phyloP scores from a whole-genome alignment of 2,113 vertebrate species.

The Mesocricetus auratus region DNA sequence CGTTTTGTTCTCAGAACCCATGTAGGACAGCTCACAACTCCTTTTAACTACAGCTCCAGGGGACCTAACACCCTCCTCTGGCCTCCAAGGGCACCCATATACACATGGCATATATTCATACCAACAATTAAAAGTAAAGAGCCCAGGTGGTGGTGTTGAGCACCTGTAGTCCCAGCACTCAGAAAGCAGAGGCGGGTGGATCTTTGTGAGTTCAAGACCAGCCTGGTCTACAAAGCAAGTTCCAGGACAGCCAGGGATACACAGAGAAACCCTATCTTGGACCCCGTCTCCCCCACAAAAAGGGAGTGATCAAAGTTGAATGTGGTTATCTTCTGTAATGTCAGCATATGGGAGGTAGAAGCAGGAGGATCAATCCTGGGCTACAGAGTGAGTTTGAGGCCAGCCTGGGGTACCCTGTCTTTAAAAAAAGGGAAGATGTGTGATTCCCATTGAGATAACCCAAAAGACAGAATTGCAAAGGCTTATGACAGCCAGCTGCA shows the following conservation, averaged over 20 bases:
- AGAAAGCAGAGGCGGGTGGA: not conserved
- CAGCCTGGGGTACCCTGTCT: not conserved
- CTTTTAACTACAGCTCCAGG: too few species aligned
- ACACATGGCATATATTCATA: too few species aligned
- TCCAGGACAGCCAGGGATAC: not conserved
- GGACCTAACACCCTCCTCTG: not conserved
- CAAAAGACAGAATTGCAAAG: not conserved
- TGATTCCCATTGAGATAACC: not conserved
- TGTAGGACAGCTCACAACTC: not conserved
- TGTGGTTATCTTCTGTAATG: not conserved
- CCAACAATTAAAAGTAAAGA: too few species aligned
- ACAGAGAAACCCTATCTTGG: not conserved
- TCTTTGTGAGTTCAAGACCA: not conserved
- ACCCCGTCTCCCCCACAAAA: not conserved
- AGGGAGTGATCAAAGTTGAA: not conserved
- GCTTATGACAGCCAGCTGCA: not conserved
- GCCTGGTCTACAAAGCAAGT: not conserved
- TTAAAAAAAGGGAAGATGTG: not conserved
- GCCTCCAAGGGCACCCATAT: not conserved
- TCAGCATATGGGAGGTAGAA: not conserved
- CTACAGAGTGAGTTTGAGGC: not conserved
- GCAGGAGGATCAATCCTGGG: not conserved
- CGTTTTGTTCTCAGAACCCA: not conserved
- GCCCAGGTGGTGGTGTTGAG: too few species aligned
- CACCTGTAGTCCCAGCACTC: not conserved